Percentiles rank a stretch among this genome's conserved stretches.
phyloP scores from a whole-genome alignment of 2,888 invertebrate genomes.

The Iphiclides podalirius region DNA sequence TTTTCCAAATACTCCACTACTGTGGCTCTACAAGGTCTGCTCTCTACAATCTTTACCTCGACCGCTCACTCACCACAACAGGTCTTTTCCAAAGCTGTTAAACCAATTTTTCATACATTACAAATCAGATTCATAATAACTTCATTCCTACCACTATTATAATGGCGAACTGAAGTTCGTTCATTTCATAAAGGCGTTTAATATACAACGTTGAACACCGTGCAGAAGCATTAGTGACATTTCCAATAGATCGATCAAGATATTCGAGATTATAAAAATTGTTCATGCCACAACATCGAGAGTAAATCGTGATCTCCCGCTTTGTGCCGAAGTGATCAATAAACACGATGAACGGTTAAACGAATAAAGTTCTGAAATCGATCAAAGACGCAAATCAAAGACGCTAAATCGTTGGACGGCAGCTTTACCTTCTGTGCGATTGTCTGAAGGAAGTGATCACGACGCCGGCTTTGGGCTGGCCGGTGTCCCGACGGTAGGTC shows the following conservation, averaged over 20 bases:
- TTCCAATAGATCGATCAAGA: constrained; percentile 29
- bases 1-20: constrained; percentile 58
- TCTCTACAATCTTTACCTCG: constrained; percentile 64
- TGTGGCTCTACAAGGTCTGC: constrained; percentile 52
- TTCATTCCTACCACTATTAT: constrained; percentile 17
- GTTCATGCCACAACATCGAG: constrained; percentile 65
- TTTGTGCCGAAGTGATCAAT: constrained; percentile 40
- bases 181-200: constrained; percentile 9
- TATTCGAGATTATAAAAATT: constrained; percentile 29
- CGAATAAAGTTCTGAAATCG: constrained; percentile 30
- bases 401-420: constrained; percentile 7
- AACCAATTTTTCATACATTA: constrained; percentile 60
- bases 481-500: constrained; percentile 73
- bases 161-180: constrained; percentile 10
- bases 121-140: constrained; percentile 29
- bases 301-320: constrained; percentile 48
- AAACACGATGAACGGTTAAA: constrained; percentile 29
- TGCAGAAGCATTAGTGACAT: constrained; percentile 48
- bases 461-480: constrained; percentile 88
- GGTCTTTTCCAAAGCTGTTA: constrained; percentile 79
- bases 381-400: constrained; percentile 7
- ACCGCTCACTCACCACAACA: constrained; percentile 75
- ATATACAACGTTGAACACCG: constrained; percentile 34
- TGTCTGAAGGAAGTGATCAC: constrained; percentile 94
- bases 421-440: constrained; percentile 88